Evolutionary conservation across 1,140 invertebrate genomes (phyloP).

Genomic region (Harlomillsia oculata): DNA sequence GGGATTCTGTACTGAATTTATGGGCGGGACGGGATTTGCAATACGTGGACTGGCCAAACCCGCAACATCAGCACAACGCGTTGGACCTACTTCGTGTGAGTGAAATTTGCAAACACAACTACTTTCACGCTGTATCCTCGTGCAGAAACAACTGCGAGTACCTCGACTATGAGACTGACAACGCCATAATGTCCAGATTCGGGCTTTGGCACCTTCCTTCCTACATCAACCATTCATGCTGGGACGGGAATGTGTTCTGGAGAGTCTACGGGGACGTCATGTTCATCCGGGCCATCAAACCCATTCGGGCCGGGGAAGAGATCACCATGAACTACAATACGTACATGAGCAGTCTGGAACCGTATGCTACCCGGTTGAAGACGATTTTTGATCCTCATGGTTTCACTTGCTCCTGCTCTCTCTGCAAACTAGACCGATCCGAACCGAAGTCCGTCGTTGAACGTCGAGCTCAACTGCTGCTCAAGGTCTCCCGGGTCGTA

Average conservation of each 20-base stretch:
- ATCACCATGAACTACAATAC: background rate
- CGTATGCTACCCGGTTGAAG: background rate
- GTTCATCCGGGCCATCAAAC: background rate
- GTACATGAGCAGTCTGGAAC: background rate
- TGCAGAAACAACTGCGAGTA: background rate
- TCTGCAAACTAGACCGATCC: background rate
- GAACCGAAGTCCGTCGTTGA: background rate
- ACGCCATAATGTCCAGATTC: background rate
- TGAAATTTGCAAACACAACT: background rate
- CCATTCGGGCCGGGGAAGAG: background rate
- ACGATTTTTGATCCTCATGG: background rate
- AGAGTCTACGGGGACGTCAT: slow-evolving; percentile 1
- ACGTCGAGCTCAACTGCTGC: no score
- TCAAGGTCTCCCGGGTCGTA: no score
- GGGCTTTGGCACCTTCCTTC: background rate
- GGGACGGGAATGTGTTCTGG: background rate
- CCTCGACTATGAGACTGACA: background rate
- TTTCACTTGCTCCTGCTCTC: background rate
- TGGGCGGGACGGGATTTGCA: no score
- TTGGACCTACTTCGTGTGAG: no score
- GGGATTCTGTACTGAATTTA: no score
- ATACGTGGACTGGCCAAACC: no score
- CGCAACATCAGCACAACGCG: no score
- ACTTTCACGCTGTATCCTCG: no score
- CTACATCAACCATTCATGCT: background rate